Percentiles rank a stretch among this genome's conserved stretches.
Conservation (phyloP, 2,888 invertebrate genomes). For the Pollenia labialis region DNA sequence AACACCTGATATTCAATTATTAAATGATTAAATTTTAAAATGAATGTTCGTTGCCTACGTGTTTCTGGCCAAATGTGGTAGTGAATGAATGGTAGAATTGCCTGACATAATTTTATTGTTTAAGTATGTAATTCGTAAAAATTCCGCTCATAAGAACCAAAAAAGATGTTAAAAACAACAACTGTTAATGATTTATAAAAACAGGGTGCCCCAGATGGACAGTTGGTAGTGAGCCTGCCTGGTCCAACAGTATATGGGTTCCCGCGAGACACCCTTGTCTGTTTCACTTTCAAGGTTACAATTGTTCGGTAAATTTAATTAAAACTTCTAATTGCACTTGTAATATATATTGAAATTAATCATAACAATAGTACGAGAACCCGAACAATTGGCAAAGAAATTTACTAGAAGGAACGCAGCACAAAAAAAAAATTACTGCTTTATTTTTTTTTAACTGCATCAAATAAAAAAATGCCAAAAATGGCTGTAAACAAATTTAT, state of each 20-base stretch:
- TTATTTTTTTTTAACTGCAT: constrained; percentile 7
- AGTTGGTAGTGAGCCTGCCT: too few relatives aligned
- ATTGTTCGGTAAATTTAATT: too few relatives aligned
- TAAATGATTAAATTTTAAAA: too few relatives aligned
- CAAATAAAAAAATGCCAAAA: neutral
- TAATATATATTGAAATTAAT: neutral
- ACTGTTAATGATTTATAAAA: constrained; percentile 49
- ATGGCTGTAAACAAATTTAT: constrained; percentile 26
- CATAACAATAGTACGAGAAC: constrained; percentile 31
- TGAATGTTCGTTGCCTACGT: constrained; percentile 2
- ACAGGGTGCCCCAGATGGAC: too few relatives aligned
- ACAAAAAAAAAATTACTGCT: constrained; percentile 1
- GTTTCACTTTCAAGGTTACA: too few relatives aligned
- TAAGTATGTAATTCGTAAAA: constrained; percentile 54
- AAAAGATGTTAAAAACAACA: constrained; percentile 26
- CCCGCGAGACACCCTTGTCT: too few relatives aligned
- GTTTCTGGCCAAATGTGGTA: neutral
- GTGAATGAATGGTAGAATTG: constrained; percentile 24
- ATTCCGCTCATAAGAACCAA: constrained; percentile 56
- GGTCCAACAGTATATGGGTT: too few relatives aligned
- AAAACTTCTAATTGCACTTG: too few relatives aligned
- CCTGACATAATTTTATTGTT: constrained; percentile 42
- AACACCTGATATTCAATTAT: too few relatives aligned
- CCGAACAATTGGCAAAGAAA: constrained; percentile 49
- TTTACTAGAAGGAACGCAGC: constrained; percentile 26